These are phyloP conservation scores for Ictalurus punctatus DNA, from an alignment of 2,113 vertebrate genomes.

Conservation along the genomic window DNA sequence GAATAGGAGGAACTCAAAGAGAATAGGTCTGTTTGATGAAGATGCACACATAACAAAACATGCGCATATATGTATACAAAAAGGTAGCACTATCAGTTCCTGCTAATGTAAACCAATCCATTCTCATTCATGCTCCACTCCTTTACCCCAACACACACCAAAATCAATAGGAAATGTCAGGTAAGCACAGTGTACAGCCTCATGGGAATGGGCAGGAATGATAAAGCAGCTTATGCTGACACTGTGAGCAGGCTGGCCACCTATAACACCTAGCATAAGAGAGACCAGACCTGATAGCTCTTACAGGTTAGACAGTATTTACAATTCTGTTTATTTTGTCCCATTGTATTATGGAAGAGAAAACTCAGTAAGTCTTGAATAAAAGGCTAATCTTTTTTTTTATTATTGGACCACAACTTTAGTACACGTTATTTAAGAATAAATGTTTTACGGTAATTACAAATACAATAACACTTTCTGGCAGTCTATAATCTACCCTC, in stretches of 20 bases:
- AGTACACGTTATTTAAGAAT: neutral
- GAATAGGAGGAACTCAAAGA: neutral
- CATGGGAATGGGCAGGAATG: neutral
- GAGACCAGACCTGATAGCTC: neutral
- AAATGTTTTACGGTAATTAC: neutral
- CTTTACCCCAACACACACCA: neutral
- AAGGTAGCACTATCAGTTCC: neutral
- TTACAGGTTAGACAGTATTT: neutral
- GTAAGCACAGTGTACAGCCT: neutral
- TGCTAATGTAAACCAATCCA: neutral
- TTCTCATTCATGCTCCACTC: constrained; percentile 16
- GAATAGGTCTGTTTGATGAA: neutral
- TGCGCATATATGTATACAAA: neutral
- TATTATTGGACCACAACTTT: neutral
- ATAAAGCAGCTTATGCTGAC: constrained; percentile 5
- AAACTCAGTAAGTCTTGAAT: neutral
- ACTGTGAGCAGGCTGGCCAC: neutral
- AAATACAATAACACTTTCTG: neutral
- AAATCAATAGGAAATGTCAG: constrained; percentile 49
- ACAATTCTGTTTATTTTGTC: neutral
- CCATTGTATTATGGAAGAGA: neutral
- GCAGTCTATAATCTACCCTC: neutral
- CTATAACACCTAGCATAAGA: neutral
- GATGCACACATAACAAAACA: neutral
- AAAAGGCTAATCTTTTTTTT: neutral